A percentile compares a stretch with the other conserved stretches of the same genome.
phyloP scores from a whole-genome alignment of 2,113 vertebrate genomes.

The Mola mola region DNA sequence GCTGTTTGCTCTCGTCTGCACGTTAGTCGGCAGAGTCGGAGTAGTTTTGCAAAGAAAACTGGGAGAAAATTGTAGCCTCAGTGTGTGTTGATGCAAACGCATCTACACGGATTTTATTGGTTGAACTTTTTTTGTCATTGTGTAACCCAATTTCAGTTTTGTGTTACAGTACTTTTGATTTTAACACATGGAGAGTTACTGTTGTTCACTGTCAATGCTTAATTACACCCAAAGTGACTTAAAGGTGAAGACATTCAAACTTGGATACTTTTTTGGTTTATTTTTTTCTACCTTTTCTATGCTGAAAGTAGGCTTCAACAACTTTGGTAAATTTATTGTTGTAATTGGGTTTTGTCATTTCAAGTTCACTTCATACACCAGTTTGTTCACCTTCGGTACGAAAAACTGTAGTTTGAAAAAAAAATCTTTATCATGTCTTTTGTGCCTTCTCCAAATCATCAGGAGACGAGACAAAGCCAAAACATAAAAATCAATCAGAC shows the following conservation, averaged over 20 bases:
- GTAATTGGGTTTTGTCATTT: background rate
- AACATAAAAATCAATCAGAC: constrained; percentile 56
- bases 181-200: background rate
- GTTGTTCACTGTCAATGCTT: constrained; percentile 4
- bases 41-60: no score
- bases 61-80: no score
- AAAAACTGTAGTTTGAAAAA: constrained; percentile 11
- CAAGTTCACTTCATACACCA: background rate
- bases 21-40: no score
- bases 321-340: background rate
- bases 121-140: no score
- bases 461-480: constrained; percentile 46
- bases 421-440: constrained; percentile 27
- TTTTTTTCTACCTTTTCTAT: background rate
- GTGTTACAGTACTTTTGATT: no score
- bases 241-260: no score
- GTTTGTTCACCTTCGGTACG: background rate
- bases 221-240: constrained; percentile 18
- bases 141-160: no score
- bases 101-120: no score
- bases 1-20: no score
- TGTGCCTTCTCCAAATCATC: constrained; percentile 44
- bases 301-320: background rate
- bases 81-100: no score
- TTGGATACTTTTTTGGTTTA: no score